Percentiles rank a stretch among this genome's conserved stretches.
Evolutionary conservation across 2,888 invertebrate genomes (phyloP).

Genomic region (Sinhomidia bicolor): DNA sequence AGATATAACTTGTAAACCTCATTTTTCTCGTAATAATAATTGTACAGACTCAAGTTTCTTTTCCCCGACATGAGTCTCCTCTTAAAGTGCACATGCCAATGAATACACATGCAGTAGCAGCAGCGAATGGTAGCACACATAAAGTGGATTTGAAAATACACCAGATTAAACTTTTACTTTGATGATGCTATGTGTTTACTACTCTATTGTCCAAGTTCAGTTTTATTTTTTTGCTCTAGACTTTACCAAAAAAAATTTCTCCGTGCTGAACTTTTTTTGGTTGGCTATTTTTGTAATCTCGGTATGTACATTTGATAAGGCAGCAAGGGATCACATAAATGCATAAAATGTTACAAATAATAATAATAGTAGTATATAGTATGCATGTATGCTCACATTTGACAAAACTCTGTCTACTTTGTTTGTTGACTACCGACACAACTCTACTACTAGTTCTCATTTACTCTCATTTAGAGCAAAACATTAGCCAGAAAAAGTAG

Average conservation of each 20-base stretch:
- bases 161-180: neutral
- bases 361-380: neutral
- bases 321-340: neutral
- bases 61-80: neutral
- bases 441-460: neutral
- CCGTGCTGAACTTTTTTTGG: neutral
- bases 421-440: neutral
- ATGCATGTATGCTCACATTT: neutral
- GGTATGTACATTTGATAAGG: neutral
- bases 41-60: neutral
- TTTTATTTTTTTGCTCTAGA: neutral
- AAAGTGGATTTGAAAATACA: neutral
- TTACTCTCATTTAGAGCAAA: slow-evolving; percentile 2
- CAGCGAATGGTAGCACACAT: neutral
- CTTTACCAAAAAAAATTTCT: neutral
- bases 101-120: neutral
- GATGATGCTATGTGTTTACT: neutral
- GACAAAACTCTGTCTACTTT: neutral
- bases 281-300: neutral
- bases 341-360: neutral
- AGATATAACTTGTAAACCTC: slow-evolving; percentile 3
- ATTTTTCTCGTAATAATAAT: neutral
- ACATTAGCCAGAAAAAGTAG: neutral
- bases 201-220: slow-evolving; percentile 32
- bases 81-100: neutral